Conservation (phyloP, 2,113 vertebrate species). For the Eptatretus burgeri region DNA sequence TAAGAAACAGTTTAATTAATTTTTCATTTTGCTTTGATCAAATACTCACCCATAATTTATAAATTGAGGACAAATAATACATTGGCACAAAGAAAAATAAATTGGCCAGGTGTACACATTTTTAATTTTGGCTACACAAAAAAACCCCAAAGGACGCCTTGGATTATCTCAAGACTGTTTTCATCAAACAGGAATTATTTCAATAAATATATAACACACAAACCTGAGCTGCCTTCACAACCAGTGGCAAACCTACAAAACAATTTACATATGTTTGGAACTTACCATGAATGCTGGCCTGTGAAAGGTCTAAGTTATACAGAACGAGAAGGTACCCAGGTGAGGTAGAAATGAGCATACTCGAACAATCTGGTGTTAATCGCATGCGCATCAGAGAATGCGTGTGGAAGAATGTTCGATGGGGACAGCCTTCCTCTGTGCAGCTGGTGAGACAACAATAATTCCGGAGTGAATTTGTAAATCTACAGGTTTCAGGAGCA, state of each 20-base stretch:
- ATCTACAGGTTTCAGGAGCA: background rate
- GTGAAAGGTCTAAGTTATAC: slow-evolving; percentile 81
- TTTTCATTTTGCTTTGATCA: no score
- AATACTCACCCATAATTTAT: no score
- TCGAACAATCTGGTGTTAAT: slow-evolving; percentile 83
- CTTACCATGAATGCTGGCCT: background rate
- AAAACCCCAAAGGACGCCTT: background rate
- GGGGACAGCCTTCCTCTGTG: slow-evolving; percentile 83
- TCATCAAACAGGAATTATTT: no score
- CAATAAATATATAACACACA: no score
- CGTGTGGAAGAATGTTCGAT: slow-evolving; percentile 97
- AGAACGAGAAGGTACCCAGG: slow-evolving; percentile 91
- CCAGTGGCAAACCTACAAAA: background rate
- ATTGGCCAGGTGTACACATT: no score
- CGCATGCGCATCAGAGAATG: slow-evolving; percentile 96
- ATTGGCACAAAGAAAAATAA: no score
- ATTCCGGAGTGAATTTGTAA: slow-evolving; percentile 1
- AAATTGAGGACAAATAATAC: no score
- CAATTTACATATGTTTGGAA: background rate
- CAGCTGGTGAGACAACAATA: slow-evolving; percentile 24
- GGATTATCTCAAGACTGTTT: background rate
- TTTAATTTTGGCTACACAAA: no score
- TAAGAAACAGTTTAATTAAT: no score
- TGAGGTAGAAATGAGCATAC: slow-evolving; percentile 94
- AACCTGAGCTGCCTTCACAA: background rate